Percentiles rank a stretch among this genome's conserved stretches.
Conservation (phyloP, 2,113 vertebrate genomes). For the Caranx ignobilis region DNA sequence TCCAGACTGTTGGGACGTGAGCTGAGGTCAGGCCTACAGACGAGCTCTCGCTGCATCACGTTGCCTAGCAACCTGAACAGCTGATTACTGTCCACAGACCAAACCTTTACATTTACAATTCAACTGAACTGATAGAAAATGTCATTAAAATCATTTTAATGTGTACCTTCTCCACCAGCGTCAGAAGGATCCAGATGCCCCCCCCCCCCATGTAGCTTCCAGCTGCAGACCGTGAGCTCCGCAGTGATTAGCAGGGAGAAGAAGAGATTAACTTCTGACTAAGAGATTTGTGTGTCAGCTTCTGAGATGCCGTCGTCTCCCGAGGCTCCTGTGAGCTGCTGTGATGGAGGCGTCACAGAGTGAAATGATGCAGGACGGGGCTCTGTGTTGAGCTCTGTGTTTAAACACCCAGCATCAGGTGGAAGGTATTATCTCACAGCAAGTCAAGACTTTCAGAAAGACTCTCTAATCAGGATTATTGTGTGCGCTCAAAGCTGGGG, state of each 20-base stretch:
- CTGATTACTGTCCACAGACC: too few species aligned
- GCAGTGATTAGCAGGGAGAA: constrained; percentile 60
- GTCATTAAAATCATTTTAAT: too few species aligned
- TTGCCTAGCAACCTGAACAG: too few species aligned
- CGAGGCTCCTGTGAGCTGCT: constrained; percentile 42
- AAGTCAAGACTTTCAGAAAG: constrained; percentile 35
- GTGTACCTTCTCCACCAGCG: too few species aligned
- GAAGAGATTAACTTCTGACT: constrained; percentile 66
- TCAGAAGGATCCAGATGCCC: not conserved
- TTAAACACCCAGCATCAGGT: constrained; percentile 42
- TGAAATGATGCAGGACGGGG: constrained; percentile 15
- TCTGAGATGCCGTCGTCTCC: constrained; percentile 47
- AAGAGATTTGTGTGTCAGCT: constrained; percentile 51
- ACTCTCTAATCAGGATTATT: constrained; percentile 36
- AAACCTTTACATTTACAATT: too few species aligned
- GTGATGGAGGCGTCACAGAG: constrained; percentile 24
- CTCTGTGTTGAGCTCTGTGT: constrained; percentile 6
- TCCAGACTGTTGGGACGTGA: too few species aligned
- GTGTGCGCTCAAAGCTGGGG: not conserved
- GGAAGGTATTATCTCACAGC: constrained; percentile 30
- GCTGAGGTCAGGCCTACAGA: too few species aligned
- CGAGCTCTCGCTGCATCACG: too few species aligned
- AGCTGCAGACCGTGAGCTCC: constrained; percentile 34
- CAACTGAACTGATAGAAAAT: too few species aligned
- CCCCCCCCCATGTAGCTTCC: not conserved